Evolutionary conservation across 2,797 vertebrate species (phyloP), one percentile per base, ranked within the genome.

Genomic region (Acanthis flammea): DNA sequence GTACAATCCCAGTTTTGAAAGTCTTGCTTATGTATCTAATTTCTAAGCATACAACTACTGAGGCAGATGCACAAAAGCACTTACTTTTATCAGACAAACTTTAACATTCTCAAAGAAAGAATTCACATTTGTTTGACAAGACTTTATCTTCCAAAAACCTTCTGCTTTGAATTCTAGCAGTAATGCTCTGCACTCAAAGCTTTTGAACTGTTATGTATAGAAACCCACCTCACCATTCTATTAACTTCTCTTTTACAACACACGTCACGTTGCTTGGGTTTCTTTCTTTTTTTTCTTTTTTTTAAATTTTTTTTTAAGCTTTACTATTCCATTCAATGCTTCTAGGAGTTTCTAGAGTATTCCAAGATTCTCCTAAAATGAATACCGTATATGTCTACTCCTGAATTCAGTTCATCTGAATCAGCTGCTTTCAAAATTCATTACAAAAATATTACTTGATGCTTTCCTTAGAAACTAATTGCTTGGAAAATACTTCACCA

Each of bases 401-500:
- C 65, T 80, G 78, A 89, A 85, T 94, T 85, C 53, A 45, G 60
- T 80, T 87, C 53, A 67, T 63, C 53, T 92, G 75, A 96, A 89
- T 74, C 78, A 89, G 78, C 71, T 89, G 48, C 50, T 95, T 93
- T 82, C 65, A 76, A 82, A 94, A 84, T 78, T 88, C 48, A 12
- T 44, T 66, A 66, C 63, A 82, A 92, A 91, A 90, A 82, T 58
- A 84, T 44, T 66, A 39, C 67, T 82, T 93, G 94, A 95, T 77
- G 35, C 45, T 76, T 85, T 91, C 71, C 67, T 92, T 83, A 57
- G 61, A 87, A 95, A 92, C 25, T 87, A 87, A 93, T 81, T 90
- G 67, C 83, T 92, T 95, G 76, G 83, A 95, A 96, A 94, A 93
- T 86, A 85, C 80, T 90, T 93, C 63, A 92, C 62, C 33, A 57